phyloP scores from a whole-genome alignment of 2,888 invertebrate genomes.

The Ormyrus nitidulus region DNA sequence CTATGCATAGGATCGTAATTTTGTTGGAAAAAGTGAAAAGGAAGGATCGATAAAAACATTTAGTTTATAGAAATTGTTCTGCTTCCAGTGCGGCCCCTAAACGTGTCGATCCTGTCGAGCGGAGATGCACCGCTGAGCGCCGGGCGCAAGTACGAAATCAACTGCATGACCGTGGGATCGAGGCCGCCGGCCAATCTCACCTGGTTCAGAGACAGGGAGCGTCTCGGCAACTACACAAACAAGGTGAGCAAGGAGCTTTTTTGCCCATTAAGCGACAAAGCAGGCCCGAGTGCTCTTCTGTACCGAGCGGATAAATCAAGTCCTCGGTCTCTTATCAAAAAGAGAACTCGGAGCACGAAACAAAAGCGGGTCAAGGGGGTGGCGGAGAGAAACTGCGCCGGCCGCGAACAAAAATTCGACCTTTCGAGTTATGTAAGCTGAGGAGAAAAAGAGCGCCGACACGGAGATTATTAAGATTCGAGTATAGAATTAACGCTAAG shows the following conservation, averaged over 20 bases:
- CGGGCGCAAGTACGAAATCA: conserved; percentile 87
- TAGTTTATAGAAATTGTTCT: too few relatives aligned
- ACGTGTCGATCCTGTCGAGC: conserved; percentile 86
- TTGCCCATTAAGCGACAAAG: conserved; percentile 35
- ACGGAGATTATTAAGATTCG: conserved; percentile 49
- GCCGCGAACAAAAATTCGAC: background rate
- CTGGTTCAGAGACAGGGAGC: conserved; percentile 89
- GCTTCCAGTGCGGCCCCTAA: conserved; percentile 85
- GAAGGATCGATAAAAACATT: too few relatives aligned
- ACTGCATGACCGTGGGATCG: conserved; percentile 89
- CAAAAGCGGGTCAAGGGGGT: background rate
- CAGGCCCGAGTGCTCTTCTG: background rate
- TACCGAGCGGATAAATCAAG: conserved; percentile 36
- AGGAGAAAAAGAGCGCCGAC: too few relatives aligned
- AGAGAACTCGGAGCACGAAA: background rate
- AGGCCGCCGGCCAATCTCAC: conserved; percentile 89
- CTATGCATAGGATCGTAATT: too few relatives aligned
- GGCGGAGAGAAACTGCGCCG: background rate
- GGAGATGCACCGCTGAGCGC: conserved; percentile 88
- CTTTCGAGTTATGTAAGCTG: too few relatives aligned
- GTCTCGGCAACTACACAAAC: conserved; percentile 78
- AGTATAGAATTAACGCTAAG: conserved; percentile 56
- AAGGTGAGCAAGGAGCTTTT: conserved; percentile 72
- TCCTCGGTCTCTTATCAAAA: conserved; percentile 25
- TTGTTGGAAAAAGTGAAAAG: too few relatives aligned